Evolutionary conservation across 2,113 vertebrate species (phyloP).

Genomic region (Cromileptes altivelis): DNA sequence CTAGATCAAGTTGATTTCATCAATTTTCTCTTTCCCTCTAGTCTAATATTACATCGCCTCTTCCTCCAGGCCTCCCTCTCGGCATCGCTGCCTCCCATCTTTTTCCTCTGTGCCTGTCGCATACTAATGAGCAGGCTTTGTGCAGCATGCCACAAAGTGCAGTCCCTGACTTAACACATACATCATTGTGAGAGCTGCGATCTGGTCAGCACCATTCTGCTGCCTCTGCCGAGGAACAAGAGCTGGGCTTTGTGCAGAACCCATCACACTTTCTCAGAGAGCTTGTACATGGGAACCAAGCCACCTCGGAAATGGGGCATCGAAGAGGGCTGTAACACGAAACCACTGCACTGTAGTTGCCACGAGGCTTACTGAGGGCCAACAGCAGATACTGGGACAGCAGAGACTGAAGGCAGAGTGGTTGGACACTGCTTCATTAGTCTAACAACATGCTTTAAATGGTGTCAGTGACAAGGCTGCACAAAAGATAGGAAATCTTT

Average conservation of each 20-base stretch:
- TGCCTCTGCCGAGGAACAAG: slow-evolving; percentile 60
- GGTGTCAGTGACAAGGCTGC: slow-evolving; percentile 41
- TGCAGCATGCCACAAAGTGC: slow-evolving; percentile 74
- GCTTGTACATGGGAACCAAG: slow-evolving; percentile 42
- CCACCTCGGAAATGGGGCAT: slow-evolving; percentile 63
- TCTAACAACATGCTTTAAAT: slow-evolving; percentile 54
- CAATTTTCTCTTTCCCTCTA: slow-evolving; percentile 60
- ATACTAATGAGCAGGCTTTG: slow-evolving; percentile 82
- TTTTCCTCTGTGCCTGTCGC: slow-evolving; percentile 59
- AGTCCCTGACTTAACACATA: slow-evolving; percentile 78
- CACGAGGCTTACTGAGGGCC: slow-evolving; percentile 37
- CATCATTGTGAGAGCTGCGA: slow-evolving; percentile 77
- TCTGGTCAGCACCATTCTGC: slow-evolving; percentile 69
- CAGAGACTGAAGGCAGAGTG: not conserved
- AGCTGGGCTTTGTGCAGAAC: slow-evolving; percentile 42
- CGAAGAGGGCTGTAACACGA: slow-evolving; percentile 40
- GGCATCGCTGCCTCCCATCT: slow-evolving; percentile 75
- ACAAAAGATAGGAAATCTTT: slow-evolving; percentile 9
- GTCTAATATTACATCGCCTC: slow-evolving; percentile 73
- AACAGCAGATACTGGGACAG: slow-evolving; percentile 15
- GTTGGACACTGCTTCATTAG: slow-evolving; percentile 9
- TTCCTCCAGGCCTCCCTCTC: slow-evolving; percentile 69
- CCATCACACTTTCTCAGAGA: slow-evolving; percentile 61
- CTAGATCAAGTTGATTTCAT: slow-evolving; percentile 74
- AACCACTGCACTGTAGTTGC: slow-evolving; percentile 17